These are phyloP conservation scores for Cantharis flavilabris DNA, from an alignment of 2,888 invertebrate species.

Conservation along the genomic window DNA sequence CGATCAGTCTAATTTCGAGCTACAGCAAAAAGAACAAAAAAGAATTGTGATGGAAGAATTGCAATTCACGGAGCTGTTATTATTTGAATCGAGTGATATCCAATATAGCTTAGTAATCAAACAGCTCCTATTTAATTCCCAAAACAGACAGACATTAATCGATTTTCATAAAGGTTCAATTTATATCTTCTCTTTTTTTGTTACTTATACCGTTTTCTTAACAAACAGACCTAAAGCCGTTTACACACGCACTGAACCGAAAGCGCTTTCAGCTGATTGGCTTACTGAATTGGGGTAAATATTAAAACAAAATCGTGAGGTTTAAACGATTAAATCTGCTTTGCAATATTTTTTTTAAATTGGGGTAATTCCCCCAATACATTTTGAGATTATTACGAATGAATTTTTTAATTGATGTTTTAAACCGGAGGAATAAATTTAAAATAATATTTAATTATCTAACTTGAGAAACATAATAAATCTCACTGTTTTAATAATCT, in stretches of 20 bases:
- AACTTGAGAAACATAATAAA: constrained; percentile 6
- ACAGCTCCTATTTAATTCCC: neutral
- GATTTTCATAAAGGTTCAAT: neutral
- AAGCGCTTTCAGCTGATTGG: neutral
- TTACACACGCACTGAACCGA: neutral
- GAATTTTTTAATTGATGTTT: neutral
- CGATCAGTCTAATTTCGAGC: neutral
- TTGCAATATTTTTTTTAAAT: no score
- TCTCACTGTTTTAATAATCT: constrained; percentile 16
- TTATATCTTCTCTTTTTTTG: neutral
- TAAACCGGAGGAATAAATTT: neutral
- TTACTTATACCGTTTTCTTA: neutral
- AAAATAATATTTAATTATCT: neutral
- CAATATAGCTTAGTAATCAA: neutral
- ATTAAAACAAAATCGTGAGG: no score
- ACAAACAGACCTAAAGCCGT: neutral
- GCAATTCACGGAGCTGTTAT: neutral
- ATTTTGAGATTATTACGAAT: no score
- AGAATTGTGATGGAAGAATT: neutral
- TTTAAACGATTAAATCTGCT: no score
- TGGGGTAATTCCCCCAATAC: no score
- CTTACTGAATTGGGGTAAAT: neutral
- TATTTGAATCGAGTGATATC: neutral
- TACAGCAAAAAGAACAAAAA: neutral
- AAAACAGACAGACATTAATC: neutral